Percentiles rank a stretch among this genome's conserved stretches.
phyloP scores from a whole-genome alignment of 2,797 vertebrate genomes.

The Tauraco hartlaubi region DNA sequence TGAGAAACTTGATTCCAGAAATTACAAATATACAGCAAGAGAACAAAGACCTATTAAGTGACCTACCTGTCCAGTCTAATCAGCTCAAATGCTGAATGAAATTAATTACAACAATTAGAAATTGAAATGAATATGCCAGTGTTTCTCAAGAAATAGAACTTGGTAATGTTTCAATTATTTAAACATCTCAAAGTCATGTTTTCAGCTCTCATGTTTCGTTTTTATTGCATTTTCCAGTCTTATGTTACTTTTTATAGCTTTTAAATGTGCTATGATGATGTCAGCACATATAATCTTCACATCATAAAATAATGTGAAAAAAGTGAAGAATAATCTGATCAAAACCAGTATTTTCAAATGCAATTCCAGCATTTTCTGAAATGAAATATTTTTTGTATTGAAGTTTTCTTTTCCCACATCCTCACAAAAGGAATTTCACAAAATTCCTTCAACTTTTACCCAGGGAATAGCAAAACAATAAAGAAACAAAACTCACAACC shows the following conservation, averaged over 20 bases:
- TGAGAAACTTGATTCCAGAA: conserved; percentile 13
- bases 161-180: conserved; percentile 4
- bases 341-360: background rate
- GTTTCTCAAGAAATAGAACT: background rate
- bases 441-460: background rate
- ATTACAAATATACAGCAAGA: background rate
- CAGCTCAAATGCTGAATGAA: background rate
- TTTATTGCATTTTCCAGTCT: background rate
- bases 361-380: background rate
- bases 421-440: background rate
- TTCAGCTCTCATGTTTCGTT: conserved; percentile 7
- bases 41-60: background rate
- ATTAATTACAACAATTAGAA: conserved; percentile 38
- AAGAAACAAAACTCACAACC: background rate
- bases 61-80: conserved; percentile 18
- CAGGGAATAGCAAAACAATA: background rate
- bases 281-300: background rate
- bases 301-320: background rate
- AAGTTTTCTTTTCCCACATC: background rate
- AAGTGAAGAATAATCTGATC: background rate
- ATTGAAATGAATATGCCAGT: background rate
- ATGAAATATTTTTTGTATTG: background rate
- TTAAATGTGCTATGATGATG: background rate
- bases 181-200: background rate
- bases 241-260: background rate